Percentiles rank a stretch among this genome's conserved stretches.
These are phyloP conservation scores for Sebastes taczanowskii DNA, from an alignment of 2,797 vertebrate species.

Conservation along the genomic window DNA sequence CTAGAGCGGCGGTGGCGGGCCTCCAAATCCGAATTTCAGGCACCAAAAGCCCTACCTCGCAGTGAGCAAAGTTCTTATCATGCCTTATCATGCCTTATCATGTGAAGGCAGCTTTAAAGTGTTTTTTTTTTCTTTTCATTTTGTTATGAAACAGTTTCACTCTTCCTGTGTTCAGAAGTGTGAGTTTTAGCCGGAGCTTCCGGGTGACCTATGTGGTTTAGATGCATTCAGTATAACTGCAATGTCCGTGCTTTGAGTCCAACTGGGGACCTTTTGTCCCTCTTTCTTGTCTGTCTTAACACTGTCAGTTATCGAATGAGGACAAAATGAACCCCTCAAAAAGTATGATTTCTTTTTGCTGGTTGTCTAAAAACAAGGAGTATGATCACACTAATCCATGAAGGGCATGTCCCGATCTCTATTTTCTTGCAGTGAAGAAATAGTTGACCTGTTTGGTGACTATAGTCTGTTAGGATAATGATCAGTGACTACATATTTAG, in stretches of 20 bases:
- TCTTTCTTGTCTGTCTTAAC: not conserved
- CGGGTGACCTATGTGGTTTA: not conserved
- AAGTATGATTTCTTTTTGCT: not conserved
- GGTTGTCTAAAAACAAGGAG: not conserved
- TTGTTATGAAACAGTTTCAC: not conserved
- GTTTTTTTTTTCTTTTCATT: too few relatives aligned
- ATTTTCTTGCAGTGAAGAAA: not conserved
- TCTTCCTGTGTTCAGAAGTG: not conserved
- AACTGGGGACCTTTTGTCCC: not conserved
- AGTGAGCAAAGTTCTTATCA: too few relatives aligned
- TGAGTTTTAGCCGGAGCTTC: not conserved
- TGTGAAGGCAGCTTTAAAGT: too few relatives aligned
- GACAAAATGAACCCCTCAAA: not conserved
- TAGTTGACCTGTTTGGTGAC: not conserved
- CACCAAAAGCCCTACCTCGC: too few relatives aligned
- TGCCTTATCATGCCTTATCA: too few relatives aligned
- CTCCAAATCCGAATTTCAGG: too few relatives aligned
- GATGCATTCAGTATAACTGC: not conserved
- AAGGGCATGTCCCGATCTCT: not conserved
- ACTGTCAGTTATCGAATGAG: not conserved
- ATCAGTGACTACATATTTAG: not conserved
- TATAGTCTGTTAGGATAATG: not conserved
- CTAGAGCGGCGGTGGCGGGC: accelerated
- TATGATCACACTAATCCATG: not conserved
- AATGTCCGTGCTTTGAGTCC: not conserved